These are phyloP conservation scores for Trichonephila clavipes DNA, from an alignment of 1,140 invertebrate genomes.

Conservation along the genomic window DNA sequence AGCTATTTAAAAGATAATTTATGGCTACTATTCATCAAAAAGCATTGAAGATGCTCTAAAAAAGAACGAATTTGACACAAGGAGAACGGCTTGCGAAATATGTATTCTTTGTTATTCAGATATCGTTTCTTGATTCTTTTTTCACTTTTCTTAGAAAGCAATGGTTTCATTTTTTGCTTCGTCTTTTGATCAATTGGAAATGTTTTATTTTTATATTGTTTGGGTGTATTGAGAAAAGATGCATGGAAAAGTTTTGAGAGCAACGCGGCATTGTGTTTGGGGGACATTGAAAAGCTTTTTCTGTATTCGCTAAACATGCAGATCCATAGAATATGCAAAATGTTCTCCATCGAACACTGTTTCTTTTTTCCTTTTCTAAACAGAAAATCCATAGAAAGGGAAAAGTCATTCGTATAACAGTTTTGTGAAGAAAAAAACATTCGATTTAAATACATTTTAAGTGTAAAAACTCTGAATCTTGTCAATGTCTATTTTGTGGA, in stretches of 20 bases:
- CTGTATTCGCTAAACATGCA: conserved; percentile 29
- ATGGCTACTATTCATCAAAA: conserved; percentile 16
- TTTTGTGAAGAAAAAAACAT: neutral
- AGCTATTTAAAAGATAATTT: conserved; percentile 49
- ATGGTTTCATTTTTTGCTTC: conserved; percentile 15
- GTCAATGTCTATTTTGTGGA: neutral
- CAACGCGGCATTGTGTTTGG: conserved; percentile 3
- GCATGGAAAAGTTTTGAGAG: conserved; percentile 3
- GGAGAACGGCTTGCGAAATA: conserved; percentile 36
- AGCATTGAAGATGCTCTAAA: conserved; percentile 44
- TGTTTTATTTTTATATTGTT: conserved; percentile 31
- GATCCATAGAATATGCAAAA: conserved; percentile 21
- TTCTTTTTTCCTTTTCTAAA: neutral
- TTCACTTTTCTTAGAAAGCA: conserved; percentile 16
- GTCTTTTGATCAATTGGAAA: conserved; percentile 43
- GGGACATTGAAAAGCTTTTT: neutral
- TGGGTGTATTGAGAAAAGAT: conserved; percentile 13
- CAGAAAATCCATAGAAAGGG: neutral
- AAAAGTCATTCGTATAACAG: neutral
- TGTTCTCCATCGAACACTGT: neutral
- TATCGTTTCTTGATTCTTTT: conserved; percentile 53
- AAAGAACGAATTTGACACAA: conserved; percentile 54
- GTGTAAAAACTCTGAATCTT: neutral
- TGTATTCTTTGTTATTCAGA: conserved; percentile 67
- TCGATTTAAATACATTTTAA: neutral